A percentile compares a stretch with the other conserved stretches of the same genome.
Evolutionary conservation across 2,888 invertebrate species (phyloP).

Genomic region (Eupithecia abbreviata): DNA sequence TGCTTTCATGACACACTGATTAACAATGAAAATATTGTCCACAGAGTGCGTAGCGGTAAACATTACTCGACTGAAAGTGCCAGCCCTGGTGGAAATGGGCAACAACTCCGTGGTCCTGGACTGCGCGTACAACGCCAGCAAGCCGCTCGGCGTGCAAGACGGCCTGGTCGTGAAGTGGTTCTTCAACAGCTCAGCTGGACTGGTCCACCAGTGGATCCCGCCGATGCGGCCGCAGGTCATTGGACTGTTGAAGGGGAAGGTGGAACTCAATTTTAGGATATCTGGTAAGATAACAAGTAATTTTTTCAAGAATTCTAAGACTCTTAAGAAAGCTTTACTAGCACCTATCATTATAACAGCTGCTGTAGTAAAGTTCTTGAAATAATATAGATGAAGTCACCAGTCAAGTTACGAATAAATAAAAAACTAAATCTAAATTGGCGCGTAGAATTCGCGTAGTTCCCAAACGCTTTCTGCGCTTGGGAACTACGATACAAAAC

Average conservation of each 20-base stretch:
- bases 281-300: conserved; percentile 55
- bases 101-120: conserved; percentile 68
- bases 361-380: no score
- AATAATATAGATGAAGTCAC: no score
- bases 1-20: neutral
- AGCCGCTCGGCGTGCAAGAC: conserved; percentile 49
- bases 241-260: conserved; percentile 76
- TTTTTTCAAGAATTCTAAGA: neutral
- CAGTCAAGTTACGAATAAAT: no score
- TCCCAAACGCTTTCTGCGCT: no score
- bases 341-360: no score
- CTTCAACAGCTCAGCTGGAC: conserved; percentile 74
- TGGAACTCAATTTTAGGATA: conserved; percentile 71
- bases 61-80: conserved; percentile 73
- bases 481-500: neutral
- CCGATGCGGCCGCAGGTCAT: conserved; percentile 75
- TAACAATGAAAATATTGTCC: conserved; percentile 27
- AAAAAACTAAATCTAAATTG: no score
- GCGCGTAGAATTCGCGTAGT: no score
- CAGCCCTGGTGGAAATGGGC: conserved; percentile 70
- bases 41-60: conserved; percentile 79
- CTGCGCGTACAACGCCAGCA: conserved; percentile 64
- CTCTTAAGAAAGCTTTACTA: no score
- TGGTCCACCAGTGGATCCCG: conserved; percentile 81
- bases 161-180: conserved; percentile 81